Conservation (phyloP, 2,113 vertebrate genomes). For the Bujurquina vittata region DNA sequence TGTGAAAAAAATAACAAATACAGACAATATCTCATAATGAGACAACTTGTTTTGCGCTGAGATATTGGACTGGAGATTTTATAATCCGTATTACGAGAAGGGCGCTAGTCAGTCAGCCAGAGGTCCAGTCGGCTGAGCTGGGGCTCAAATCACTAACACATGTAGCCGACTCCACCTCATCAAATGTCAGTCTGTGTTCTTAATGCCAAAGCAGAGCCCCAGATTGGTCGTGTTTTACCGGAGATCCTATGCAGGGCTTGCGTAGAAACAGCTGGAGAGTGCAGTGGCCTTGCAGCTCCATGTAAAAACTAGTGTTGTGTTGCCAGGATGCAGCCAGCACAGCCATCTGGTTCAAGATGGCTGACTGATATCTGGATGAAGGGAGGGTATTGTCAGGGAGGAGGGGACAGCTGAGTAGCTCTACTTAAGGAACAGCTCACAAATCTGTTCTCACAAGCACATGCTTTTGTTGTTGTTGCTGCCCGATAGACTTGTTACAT, state of each 20-base stretch:
- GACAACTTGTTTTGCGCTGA: constrained; percentile 44
- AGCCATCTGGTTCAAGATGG: constrained; percentile 83
- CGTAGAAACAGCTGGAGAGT: constrained; percentile 61
- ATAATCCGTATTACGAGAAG: constrained; percentile 73
- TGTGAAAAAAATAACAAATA: constrained; percentile 33
- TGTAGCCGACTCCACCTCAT: constrained; percentile 71
- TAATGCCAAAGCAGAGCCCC: constrained; percentile 55
- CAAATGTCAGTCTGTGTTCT: constrained; percentile 73
- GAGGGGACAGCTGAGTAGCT: constrained; percentile 65
- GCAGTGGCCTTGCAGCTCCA: constrained; percentile 37
- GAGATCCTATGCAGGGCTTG: constrained; percentile 45
- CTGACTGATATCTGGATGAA: constrained; percentile 77
- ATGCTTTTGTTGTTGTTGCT: constrained; percentile 32
- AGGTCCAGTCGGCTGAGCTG: constrained; percentile 53
- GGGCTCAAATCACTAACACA: constrained; percentile 77
- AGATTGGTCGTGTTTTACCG: constrained; percentile 50
- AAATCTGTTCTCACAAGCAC: constrained; percentile 15
- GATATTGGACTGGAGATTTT: constrained; percentile 52
- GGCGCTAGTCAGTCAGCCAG: constrained; percentile 58
- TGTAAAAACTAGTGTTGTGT: constrained; percentile 72
- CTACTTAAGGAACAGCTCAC: constrained; percentile 44
- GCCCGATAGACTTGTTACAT: constrained; percentile 6
- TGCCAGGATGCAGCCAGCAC: constrained; percentile 77
- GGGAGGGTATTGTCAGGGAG: constrained; percentile 79
- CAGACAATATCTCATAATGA: constrained; percentile 35